A percentile compares a stretch with the other conserved stretches of the same genome.
phyloP scores from a whole-genome alignment of 2,797 vertebrate genomes.

The Eulemur coronatus region DNA sequence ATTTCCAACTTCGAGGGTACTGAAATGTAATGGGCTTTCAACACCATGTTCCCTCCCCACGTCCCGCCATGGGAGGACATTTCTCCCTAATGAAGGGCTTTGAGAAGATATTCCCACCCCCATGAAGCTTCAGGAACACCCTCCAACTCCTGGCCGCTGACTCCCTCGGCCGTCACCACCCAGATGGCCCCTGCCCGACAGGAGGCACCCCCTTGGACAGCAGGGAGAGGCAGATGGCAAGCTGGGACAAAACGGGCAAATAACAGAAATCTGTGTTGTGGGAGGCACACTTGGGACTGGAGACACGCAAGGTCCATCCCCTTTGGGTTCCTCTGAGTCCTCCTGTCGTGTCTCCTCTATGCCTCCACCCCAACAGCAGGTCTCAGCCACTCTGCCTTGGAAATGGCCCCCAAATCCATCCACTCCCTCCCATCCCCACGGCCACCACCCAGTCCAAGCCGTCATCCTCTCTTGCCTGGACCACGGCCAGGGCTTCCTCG shows the following conservation, averaged over 20 bases:
- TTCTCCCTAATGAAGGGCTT: background rate
- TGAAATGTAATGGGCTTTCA: background rate
- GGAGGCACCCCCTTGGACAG: background rate
- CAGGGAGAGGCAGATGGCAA: background rate
- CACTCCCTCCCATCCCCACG: accelerated
- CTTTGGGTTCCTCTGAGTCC: background rate
- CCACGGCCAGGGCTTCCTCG: background rate
- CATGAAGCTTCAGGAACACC: accelerated
- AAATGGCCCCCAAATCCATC: background rate
- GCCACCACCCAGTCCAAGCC: no score
- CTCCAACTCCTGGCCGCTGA: no score
- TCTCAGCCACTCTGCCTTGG: background rate
- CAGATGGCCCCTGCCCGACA: background rate
- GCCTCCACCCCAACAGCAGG: background rate
- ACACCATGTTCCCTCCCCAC: background rate
- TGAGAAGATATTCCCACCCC: background rate
- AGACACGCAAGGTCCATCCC: accelerated
- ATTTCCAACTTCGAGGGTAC: background rate
- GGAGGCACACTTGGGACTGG: background rate
- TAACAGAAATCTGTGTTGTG: background rate
- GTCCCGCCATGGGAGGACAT: background rate
- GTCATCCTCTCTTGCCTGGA: background rate
- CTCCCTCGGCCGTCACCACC: background rate
- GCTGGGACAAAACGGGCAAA: background rate
- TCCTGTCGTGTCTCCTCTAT: no score